Evolutionary conservation across 2,888 invertebrate genomes (phyloP).

Genomic region (Oligia latruncula): DNA sequence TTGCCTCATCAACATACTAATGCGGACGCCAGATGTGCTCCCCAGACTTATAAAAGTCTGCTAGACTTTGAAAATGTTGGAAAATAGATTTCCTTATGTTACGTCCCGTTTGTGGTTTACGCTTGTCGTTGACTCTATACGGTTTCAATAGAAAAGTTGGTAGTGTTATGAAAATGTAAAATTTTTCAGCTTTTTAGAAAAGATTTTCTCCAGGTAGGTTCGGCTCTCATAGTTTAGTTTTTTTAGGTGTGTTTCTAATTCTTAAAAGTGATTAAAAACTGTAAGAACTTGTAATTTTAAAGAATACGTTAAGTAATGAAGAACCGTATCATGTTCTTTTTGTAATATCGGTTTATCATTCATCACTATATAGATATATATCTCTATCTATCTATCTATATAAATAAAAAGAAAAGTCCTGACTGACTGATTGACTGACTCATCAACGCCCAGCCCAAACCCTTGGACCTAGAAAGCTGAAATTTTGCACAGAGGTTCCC

Average conservation of each 20-base stretch:
- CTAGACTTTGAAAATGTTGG: slow-evolving; percentile 69
- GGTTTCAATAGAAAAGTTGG: slow-evolving; percentile 7
- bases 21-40: slow-evolving; percentile 83
- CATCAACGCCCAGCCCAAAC: too few species aligned
- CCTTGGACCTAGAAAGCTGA: too few species aligned
- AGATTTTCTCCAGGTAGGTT: not conserved
- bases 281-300: not conserved
- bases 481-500: too few species aligned
- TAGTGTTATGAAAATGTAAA: not conserved
- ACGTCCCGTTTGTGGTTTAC: slow-evolving; percentile 36
- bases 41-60: slow-evolving; percentile 76
- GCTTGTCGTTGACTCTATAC: slow-evolving; percentile 20
- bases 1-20: slow-evolving; percentile 91
- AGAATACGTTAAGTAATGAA: not conserved
- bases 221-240: not conserved
- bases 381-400: too few species aligned
- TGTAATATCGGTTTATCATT: not conserved
- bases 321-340: not conserved
- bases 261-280: not conserved
- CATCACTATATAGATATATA: too few species aligned
- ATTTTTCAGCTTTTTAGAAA: not conserved
- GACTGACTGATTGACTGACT: too few species aligned
- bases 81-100: slow-evolving; percentile 65
- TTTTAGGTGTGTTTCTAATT: not conserved
- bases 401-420: too few species aligned